Conservation (phyloP, 2,888 invertebrate genomes). For the Vandiemenella viatica region DNA sequence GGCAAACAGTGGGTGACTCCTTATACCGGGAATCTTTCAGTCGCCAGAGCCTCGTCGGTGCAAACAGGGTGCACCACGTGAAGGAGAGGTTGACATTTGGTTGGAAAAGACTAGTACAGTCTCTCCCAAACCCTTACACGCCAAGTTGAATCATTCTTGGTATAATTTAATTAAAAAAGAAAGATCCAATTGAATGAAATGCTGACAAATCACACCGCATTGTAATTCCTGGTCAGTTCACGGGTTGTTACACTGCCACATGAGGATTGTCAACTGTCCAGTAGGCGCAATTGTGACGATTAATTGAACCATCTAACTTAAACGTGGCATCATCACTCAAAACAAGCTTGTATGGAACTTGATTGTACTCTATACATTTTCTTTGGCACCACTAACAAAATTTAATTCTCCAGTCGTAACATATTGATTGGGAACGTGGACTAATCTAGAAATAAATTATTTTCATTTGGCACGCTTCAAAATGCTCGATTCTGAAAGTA, state of each 20-base stretch:
- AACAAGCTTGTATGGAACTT: slow-evolving; percentile 15
- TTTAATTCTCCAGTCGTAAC: slow-evolving; percentile 15
- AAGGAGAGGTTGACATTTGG: no score
- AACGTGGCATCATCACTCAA: slow-evolving; percentile 20
- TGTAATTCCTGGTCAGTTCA: slow-evolving; percentile 16
- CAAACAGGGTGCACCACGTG: no score
- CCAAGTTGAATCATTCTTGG: no score
- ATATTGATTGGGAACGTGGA: not conserved
- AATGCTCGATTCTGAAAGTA: no score
- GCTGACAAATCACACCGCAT: slow-evolving; percentile 17
- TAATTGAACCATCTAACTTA: slow-evolving; percentile 20
- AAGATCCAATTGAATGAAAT: slow-evolving; percentile 18
- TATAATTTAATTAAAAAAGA: no score
- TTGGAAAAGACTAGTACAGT: no score
- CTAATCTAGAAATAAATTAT: no score
- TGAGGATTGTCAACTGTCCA: slow-evolving; percentile 19
- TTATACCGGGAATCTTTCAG: no score
- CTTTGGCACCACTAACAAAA: slow-evolving; percentile 17
- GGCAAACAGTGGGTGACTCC: no score
- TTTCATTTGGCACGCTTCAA: no score
- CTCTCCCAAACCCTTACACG: no score
- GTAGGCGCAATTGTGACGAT: slow-evolving; percentile 20
- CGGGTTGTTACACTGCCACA: slow-evolving; percentile 13
- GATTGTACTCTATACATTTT: slow-evolving; percentile 9
- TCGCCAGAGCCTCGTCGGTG: no score